Conservation (phyloP, 2,797 vertebrate genomes). For the Clarias laeviceps region DNA sequence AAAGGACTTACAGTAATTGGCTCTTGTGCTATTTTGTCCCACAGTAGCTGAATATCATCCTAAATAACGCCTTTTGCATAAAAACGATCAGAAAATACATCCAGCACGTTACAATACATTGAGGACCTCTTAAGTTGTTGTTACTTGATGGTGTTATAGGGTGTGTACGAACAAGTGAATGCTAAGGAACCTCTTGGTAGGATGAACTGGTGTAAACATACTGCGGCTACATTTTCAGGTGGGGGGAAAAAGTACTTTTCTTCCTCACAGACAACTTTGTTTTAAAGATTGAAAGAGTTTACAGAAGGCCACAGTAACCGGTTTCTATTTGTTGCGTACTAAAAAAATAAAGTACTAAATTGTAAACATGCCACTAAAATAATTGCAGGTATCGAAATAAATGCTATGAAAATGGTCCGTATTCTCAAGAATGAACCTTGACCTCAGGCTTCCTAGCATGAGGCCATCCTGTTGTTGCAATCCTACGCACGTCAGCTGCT, state of each 20-base stretch:
- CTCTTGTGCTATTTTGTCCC: background rate
- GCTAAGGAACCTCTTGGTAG: background rate
- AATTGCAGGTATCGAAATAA: background rate
- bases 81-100: background rate
- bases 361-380: background rate
- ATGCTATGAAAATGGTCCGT: background rate
- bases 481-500: constrained; percentile 16
- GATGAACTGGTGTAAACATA: too few species aligned
- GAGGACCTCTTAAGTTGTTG: too few species aligned
- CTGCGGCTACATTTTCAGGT: background rate
- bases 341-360: background rate
- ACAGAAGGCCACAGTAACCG: background rate
- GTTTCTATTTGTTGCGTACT: background rate
- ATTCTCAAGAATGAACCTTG: constrained; percentile 14
- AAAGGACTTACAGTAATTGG: too few species aligned
- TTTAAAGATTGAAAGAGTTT: background rate
- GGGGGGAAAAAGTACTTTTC: background rate
- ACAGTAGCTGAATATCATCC: background rate
- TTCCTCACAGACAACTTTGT: too few species aligned
- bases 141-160: too few species aligned
- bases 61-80: background rate
- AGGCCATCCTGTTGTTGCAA: constrained; percentile 41
- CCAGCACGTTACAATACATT: background rate
- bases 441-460: constrained; percentile 31
- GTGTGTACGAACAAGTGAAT: background rate